phyloP scores from a whole-genome alignment of 1,140 invertebrate species.

The Saccostrea echinata region DNA sequence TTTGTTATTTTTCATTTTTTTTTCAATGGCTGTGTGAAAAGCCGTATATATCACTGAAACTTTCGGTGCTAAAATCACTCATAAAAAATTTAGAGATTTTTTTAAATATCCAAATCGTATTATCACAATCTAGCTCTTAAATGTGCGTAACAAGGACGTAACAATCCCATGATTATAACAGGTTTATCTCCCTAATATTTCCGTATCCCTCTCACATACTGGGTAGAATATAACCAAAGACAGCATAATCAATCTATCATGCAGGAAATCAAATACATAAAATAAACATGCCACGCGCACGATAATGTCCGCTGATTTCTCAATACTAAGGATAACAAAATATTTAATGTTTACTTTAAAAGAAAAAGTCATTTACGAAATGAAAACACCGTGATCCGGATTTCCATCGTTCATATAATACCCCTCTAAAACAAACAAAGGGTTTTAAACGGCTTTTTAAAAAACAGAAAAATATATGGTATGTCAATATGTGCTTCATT shows the following conservation, averaged over 20 bases:
- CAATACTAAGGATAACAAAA: constrained; percentile 18
- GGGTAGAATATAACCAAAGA: background rate
- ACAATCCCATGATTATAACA: background rate
- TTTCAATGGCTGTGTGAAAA: too few species aligned
- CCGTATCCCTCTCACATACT: background rate
- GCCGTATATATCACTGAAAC: too few species aligned
- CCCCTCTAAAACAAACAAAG: constrained; percentile 21
- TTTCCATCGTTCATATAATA: background rate
- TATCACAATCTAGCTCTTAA: background rate
- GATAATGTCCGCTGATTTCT: constrained; percentile 5
- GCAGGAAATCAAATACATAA: constrained; percentile 31
- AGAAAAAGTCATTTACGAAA: constrained; percentile 34
- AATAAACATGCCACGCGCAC: background rate
- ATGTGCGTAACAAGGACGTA: background rate
- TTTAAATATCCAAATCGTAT: background rate
- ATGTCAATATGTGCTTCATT: constrained; percentile 1
- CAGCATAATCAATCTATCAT: background rate
- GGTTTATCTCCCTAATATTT: constrained; percentile 29
- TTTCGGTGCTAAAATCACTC: background rate
- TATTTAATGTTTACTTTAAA: constrained; percentile 23
- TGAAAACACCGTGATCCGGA: background rate
- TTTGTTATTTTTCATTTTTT: too few species aligned
- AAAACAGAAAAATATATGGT: constrained; percentile 9
- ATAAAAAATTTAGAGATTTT: background rate
- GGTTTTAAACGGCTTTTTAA: constrained; percentile 2